phyloP scores from a whole-genome alignment of 2,888 invertebrate species.

The Poecilobothrus nobilitatus region DNA sequence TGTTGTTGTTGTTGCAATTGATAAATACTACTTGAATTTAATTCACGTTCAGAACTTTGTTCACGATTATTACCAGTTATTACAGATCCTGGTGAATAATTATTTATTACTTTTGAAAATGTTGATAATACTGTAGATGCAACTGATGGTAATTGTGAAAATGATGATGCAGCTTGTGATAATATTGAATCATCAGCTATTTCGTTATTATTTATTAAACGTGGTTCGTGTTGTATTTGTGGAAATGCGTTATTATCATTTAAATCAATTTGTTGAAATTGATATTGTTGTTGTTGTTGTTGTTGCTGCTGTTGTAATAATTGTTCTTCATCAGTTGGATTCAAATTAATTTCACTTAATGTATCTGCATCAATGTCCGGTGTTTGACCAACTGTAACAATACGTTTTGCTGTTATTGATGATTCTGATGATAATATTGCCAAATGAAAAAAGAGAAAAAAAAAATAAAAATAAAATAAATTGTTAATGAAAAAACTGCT shows the following conservation, averaged over 20 bases:
- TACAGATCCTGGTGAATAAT: slow-evolving; percentile 17
- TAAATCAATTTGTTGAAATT: slow-evolving; percentile 22
- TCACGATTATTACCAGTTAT: slow-evolving; percentile 11
- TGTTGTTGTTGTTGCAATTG: slow-evolving; percentile 13
- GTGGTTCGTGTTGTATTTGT: slow-evolving; percentile 28
- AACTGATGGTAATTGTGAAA: slow-evolving; percentile 52
- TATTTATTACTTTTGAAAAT: slow-evolving; percentile 40
- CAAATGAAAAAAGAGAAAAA: neutral
- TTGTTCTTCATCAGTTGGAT: slow-evolving; percentile 30
- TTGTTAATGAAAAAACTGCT: too few species aligned
- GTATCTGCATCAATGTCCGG: slow-evolving; percentile 44
- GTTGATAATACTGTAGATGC: slow-evolving; percentile 58
- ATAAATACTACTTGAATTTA: slow-evolving; percentile 8
- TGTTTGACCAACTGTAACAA: slow-evolving; percentile 38
- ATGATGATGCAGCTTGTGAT: slow-evolving; percentile 39
- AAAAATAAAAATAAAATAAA: too few species aligned
- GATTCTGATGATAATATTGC: neutral
- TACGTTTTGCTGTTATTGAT: slow-evolving; percentile 26
- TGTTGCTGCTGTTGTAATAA: neutral
- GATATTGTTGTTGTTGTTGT: neutral
- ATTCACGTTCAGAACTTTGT: slow-evolving; percentile 3
- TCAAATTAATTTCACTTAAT: slow-evolving; percentile 47
- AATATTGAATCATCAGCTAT: slow-evolving; percentile 33
- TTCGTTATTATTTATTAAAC: slow-evolving; percentile 15
- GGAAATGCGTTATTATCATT: slow-evolving; percentile 31